These are phyloP conservation scores for Agrypnia vestita DNA, from an alignment of 1,140 invertebrate genomes.

Conservation along the genomic window DNA sequence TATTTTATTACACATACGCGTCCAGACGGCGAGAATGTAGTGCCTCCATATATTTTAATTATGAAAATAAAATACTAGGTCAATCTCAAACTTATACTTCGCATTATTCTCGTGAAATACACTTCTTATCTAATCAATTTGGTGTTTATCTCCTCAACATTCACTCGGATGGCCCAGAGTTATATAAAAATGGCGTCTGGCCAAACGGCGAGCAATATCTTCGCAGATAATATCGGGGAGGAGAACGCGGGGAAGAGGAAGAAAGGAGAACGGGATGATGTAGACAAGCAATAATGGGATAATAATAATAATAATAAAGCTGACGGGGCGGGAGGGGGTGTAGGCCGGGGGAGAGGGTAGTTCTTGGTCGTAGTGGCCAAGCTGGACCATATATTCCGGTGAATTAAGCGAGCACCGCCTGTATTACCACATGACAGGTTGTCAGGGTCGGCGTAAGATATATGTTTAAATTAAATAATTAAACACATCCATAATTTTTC, in stretches of 20 bases:
- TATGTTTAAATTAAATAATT: too few relatives aligned
- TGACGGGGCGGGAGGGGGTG: background rate
- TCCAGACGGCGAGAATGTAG: too few relatives aligned
- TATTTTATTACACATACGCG: too few relatives aligned
- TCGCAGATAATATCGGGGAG: slow-evolving; percentile 23
- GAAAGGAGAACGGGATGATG: slow-evolving; percentile 22
- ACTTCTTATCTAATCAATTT: slow-evolving; percentile 14
- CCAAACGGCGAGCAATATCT: slow-evolving; percentile 37
- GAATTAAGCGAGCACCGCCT: background rate
- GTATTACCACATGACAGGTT: background rate
- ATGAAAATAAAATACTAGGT: too few relatives aligned
- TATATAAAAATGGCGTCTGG: slow-evolving; percentile 31
- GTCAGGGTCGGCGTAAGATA: background rate
- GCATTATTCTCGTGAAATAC: background rate
- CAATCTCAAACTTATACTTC: background rate
- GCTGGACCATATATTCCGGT: slow-evolving; percentile 24
- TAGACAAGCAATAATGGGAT: slow-evolving; percentile 42
- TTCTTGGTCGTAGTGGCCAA: slow-evolving; percentile 9
- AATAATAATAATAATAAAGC: slow-evolving; percentile 46
- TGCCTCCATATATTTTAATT: too few relatives aligned
- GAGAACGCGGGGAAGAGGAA: slow-evolving; percentile 7
- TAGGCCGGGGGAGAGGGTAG: background rate
- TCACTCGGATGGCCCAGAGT: background rate
- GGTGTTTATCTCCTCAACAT: slow-evolving; percentile 5
- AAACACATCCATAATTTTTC: too few relatives aligned